A percentile compares a stretch with the other conserved stretches of the same genome.
These are phyloP conservation scores for Squalus acanthias DNA, from an alignment of 2,797 vertebrate species.

Conservation along the genomic window DNA sequence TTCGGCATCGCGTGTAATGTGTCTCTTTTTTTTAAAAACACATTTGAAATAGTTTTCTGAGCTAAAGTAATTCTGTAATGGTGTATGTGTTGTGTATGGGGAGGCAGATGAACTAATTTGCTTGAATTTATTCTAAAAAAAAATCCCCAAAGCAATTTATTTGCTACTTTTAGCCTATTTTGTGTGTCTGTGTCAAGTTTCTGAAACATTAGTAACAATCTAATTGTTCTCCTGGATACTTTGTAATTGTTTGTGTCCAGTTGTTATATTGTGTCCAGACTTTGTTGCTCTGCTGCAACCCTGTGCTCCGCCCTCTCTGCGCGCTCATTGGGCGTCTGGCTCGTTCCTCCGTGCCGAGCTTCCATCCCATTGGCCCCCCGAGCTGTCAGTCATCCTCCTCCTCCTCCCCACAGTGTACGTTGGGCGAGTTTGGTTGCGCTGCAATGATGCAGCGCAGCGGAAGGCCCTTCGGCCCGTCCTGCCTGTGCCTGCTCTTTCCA, in stretches of 20 bases:
- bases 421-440: neutral
- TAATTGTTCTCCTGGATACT: neutral
- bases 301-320: neutral
- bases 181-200: no score
- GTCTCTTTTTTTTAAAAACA: neutral
- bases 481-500: no score
- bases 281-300: neutral
- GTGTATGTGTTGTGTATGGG: neutral
- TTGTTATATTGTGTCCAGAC: neutral
- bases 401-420: no score
- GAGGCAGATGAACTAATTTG: no score
- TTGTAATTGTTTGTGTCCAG: neutral
- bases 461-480: no score
- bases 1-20: neutral
- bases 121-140: no score
- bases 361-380: neutral
- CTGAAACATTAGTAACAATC: no score
- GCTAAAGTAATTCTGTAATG: neutral
- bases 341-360: neutral
- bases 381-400: neutral
- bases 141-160: neutral
- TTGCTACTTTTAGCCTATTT: no score
- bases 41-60: neutral
- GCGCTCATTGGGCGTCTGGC: neutral
- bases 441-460: no score